Evolutionary conservation across 2,113 vertebrate genomes (phyloP).

Genomic region (Cathartes aura): DNA sequence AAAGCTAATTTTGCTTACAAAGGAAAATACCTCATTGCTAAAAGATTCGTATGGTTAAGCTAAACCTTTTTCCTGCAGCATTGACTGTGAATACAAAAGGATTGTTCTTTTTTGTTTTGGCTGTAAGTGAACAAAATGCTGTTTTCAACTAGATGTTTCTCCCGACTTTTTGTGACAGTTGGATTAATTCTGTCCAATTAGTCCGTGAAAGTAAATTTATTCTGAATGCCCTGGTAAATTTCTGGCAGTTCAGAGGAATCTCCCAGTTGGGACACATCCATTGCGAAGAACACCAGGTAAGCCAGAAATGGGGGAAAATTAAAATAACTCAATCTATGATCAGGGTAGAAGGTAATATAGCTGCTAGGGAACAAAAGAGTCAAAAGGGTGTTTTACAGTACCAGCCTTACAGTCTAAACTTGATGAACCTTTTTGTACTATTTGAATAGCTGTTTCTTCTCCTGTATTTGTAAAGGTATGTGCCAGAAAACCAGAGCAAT

Average conservation of each 20-base stretch:
- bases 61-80: conserved; percentile 77
- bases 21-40: conserved; percentile 74
- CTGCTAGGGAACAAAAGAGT: not conserved
- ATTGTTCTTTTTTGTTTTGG: conserved; percentile 77
- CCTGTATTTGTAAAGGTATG: not conserved
- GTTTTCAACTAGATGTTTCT: conserved; percentile 51
- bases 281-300: conserved; percentile 37
- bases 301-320: not conserved
- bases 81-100: conserved; percentile 40
- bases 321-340: not conserved
- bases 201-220: conserved; percentile 21
- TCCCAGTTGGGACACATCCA: not conserved
- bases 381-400: not conserved
- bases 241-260: conserved; percentile 50
- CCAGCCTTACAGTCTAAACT: not conserved
- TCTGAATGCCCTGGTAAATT: not conserved
- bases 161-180: conserved; percentile 49
- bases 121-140: conserved; percentile 53
- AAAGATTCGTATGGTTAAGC: conserved; percentile 81
- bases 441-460: not conserved
- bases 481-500: not conserved
- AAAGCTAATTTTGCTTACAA: conserved; percentile 80
- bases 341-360: not conserved
- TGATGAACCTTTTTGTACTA: not conserved
- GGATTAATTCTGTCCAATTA: not conserved